Conservation (phyloP, 2,888 invertebrate species). For the Laothoe populi region DNA sequence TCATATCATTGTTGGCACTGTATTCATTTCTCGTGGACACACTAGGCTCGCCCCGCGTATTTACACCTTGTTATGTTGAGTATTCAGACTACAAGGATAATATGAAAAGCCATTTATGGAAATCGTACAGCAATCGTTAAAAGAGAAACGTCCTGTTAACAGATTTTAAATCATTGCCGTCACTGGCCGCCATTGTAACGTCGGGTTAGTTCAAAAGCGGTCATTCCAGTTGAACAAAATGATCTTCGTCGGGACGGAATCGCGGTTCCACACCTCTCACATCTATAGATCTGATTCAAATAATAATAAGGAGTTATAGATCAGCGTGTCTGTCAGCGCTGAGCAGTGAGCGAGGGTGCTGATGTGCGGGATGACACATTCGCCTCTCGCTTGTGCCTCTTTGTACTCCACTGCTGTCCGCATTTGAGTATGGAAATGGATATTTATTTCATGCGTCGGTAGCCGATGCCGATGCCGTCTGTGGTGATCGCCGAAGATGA, state of each 20-base stretch:
- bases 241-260: constrained; percentile 77
- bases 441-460: constrained; percentile 78
- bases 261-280: constrained; percentile 79
- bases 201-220: constrained; percentile 84
- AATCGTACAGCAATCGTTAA: constrained; percentile 84
- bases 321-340: constrained; percentile 62
- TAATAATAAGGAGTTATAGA: constrained; percentile 85
- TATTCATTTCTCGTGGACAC: constrained; percentile 34
- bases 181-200: constrained; percentile 80
- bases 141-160: constrained; percentile 84
- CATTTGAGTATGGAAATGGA: constrained; percentile 81
- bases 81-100: constrained; percentile 68
- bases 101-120: constrained; percentile 82
- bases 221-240: constrained; percentile 82
- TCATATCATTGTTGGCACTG: constrained; percentile 58
- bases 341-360: constrained; percentile 39
- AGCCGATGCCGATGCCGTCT: constrained; percentile 61
- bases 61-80: constrained; percentile 72
- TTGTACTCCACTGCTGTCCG: constrained; percentile 55
- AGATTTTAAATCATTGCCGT: constrained; percentile 85
- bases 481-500: constrained; percentile 79
- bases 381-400: constrained; percentile 49
- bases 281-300: constrained; percentile 84
- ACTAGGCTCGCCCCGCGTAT: constrained; percentile 28
- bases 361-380: constrained; percentile 49